phyloP scores from a whole-genome alignment of 2,113 vertebrate species.

The Canis aureus region DNA sequence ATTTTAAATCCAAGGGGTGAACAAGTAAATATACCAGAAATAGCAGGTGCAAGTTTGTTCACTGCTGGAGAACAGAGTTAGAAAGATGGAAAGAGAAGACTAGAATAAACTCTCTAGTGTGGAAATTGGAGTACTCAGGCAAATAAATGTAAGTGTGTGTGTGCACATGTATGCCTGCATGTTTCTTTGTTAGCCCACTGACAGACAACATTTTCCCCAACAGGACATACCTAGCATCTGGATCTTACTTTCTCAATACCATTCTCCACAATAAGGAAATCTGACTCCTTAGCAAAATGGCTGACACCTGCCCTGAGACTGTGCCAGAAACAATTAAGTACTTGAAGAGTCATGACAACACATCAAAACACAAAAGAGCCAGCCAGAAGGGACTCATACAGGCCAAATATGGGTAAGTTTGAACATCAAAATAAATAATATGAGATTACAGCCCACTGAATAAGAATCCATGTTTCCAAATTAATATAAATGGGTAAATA shows the following conservation, averaged over 20 bases:
- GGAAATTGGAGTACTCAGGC: not conserved
- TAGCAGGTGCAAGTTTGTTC: not conserved
- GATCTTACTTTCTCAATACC: not conserved
- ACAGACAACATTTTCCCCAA: not conserved
- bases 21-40: not conserved
- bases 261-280: not conserved
- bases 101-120: not conserved
- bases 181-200: not conserved
- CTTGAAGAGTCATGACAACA: not conserved
- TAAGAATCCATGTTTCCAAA: slow-evolving; percentile 37
- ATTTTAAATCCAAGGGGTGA: slow-evolving; percentile 1
- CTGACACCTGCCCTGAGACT: not conserved
- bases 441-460: not conserved
- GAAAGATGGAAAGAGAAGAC: slow-evolving; percentile 24
- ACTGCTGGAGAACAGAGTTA: slow-evolving; percentile 2
- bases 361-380: not conserved
- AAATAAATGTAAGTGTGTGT: not conserved
- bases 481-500: not conserved
- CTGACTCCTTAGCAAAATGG: not conserved
- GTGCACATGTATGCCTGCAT: not conserved
- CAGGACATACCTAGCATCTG: not conserved
- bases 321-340: not conserved
- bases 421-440: not conserved
- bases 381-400: not conserved
- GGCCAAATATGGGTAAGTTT: not conserved